Conservation (phyloP, 2,797 vertebrate genomes). For the Champsocephalus esox region DNA sequence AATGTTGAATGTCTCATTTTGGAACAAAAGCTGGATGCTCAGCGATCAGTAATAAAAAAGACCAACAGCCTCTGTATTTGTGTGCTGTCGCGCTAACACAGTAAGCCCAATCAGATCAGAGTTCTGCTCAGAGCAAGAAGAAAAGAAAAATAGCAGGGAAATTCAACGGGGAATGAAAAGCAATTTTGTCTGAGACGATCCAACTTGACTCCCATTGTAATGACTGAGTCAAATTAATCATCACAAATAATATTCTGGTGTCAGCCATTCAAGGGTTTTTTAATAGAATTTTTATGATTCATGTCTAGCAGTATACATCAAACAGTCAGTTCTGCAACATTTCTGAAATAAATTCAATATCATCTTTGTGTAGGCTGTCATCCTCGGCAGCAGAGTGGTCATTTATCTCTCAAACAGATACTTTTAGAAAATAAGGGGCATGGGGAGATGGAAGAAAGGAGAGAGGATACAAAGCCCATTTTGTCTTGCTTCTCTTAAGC, state of each 20-base stretch:
- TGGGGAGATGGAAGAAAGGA: constrained; percentile 67
- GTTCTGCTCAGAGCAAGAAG: constrained; percentile 64
- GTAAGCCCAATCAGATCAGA: constrained; percentile 77
- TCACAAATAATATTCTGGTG: constrained; percentile 94
- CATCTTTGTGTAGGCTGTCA: constrained; percentile 92
- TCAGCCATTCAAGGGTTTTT: constrained; percentile 93
- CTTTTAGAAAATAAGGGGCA: constrained; percentile 84
- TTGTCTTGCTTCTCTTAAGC: constrained; percentile 47
- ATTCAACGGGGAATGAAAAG: constrained; percentile 93
- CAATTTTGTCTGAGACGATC: constrained; percentile 91
- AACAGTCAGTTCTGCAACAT: constrained; percentile 91
- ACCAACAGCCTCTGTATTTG: constrained; percentile 52
- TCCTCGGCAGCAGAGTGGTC: constrained; percentile 83
- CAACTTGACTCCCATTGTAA: constrained; percentile 94
- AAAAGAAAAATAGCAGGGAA: constrained; percentile 81
- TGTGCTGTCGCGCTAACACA: constrained; percentile 61
- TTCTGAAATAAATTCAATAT: constrained; percentile 95
- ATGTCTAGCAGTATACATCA: constrained; percentile 91
- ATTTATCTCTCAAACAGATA: constrained; percentile 90
- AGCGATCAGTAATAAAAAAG: constrained; percentile 59
- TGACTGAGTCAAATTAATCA: constrained; percentile 97
- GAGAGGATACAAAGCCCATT: constrained; percentile 68
- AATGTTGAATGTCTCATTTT: constrained; percentile 52
- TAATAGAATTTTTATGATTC: constrained; percentile 98
- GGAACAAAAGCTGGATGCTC: constrained; percentile 50